Evolutionary conservation across 2,113 vertebrate genomes (phyloP).

Genomic region (Apistogramma diplotaenia): DNA sequence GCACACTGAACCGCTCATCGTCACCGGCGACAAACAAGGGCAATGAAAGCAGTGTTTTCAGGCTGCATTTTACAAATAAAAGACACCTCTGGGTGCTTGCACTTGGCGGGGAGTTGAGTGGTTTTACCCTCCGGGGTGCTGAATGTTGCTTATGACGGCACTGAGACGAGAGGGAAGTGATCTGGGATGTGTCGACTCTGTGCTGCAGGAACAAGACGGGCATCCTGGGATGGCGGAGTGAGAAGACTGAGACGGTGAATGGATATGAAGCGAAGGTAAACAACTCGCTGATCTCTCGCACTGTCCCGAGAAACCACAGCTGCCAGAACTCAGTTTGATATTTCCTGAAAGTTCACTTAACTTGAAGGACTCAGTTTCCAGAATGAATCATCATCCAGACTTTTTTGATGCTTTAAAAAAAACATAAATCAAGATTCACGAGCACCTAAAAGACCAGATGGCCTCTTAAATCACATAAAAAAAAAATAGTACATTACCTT

Average conservation of each 20-base stretch:
- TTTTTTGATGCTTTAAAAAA: not conserved
- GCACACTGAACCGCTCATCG: slow-evolving; percentile 1
- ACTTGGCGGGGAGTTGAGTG: not conserved
- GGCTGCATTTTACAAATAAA: not conserved
- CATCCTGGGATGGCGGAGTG: slow-evolving; percentile 95
- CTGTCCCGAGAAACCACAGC: not conserved
- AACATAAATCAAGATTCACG: not conserved
- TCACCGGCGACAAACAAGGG: slow-evolving; percentile 11
- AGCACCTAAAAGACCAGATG: slow-evolving; percentile 3
- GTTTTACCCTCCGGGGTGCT: not conserved
- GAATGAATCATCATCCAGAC: not conserved
- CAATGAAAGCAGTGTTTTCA: not conserved
- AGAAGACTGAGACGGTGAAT: slow-evolving; percentile 95
- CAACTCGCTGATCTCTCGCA: not conserved
- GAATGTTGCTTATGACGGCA: not conserved
- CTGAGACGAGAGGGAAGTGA: not conserved
- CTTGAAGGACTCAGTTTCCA: not conserved
- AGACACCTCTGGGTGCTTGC: not conserved
- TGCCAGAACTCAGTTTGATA: not conserved
- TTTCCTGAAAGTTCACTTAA: not conserved
- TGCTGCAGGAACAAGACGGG: slow-evolving; percentile 93
- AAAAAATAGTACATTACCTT: slow-evolving; percentile 6
- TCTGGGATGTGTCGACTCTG: not conserved
- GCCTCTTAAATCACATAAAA: not conserved
- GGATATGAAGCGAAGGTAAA: slow-evolving; percentile 96